phyloP scores from a whole-genome alignment of 2,888 invertebrate genomes.

The Sarcophaga carnaria region DNA sequence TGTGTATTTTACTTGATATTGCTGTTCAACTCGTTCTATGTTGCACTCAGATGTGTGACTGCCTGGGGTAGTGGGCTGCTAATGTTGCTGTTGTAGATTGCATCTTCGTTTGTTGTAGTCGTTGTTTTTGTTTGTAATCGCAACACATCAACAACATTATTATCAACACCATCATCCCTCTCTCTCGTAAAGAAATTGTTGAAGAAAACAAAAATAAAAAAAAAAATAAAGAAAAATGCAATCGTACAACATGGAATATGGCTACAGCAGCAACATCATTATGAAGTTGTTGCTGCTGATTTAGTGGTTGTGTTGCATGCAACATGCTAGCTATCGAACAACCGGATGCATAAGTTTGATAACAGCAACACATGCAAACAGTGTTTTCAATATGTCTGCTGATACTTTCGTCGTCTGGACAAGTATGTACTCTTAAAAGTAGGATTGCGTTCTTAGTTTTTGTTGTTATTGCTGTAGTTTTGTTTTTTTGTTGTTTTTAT shows the following conservation, averaged over 20 bases:
- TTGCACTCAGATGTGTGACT: constrained; percentile 39
- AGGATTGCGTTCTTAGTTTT: constrained; percentile 31
- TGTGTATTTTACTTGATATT: constrained; percentile 34
- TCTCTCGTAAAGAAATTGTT: not conserved
- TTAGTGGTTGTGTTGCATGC: constrained; percentile 54
- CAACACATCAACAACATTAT: constrained; percentile 48
- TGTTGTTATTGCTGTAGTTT: not conserved
- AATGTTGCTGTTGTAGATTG: constrained; percentile 46
- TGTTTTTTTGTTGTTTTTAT: not conserved
- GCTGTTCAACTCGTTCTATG: constrained; percentile 44
- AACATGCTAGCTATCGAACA: constrained; percentile 61
- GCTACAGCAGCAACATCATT: constrained; percentile 37
- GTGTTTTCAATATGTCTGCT: constrained; percentile 36
- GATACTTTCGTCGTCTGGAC: constrained; percentile 1
- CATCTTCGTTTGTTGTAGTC: constrained; percentile 59
- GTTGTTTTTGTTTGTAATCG: constrained; percentile 40
- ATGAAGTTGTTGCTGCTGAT: constrained; percentile 40
- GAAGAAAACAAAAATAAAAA: no score
- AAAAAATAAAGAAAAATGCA: not conserved
- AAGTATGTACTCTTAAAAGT: constrained; percentile 8
- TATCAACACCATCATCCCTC: constrained; percentile 4
- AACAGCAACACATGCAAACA: constrained; percentile 56
- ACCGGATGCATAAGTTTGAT: constrained; percentile 68
- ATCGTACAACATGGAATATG: not conserved
- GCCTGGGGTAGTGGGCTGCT: constrained; percentile 5